Evolutionary conservation across 2,888 invertebrate species (phyloP).

Genomic region (Pandemis heparana): DNA sequence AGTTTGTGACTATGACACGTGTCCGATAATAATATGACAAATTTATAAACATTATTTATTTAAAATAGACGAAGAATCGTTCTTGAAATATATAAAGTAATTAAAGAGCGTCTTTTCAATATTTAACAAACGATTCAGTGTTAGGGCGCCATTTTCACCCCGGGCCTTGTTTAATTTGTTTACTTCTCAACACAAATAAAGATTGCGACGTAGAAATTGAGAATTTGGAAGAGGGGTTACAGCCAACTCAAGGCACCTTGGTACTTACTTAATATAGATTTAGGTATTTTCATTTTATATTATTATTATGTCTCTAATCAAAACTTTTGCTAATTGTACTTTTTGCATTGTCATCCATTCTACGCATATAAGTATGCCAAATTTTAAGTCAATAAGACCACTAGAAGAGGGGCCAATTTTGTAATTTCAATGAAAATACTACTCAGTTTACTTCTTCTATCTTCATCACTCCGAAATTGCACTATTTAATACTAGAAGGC

Average conservation of each 20-base stretch:
- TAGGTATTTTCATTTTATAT: neutral
- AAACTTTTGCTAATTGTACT: too few relatives aligned
- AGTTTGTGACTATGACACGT: too few relatives aligned
- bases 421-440: too few relatives aligned
- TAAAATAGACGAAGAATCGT: neutral
- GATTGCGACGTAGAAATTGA: slow-evolving; percentile 22
- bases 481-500: too few relatives aligned
- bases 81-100: slow-evolving; percentile 9
- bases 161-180: slow-evolving; percentile 58
- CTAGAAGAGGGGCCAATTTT: too few relatives aligned
- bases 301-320: too few relatives aligned
- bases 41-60: neutral
- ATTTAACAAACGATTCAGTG: slow-evolving; percentile 45
- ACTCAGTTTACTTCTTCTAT: too few relatives aligned
- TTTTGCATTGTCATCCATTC: too few relatives aligned
- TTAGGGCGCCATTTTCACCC: slow-evolving; percentile 45
- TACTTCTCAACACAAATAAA: slow-evolving; percentile 47
- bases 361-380: too few relatives aligned
- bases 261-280: neutral
- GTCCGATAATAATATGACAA: too few relatives aligned
- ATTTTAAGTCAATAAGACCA: too few relatives aligned
- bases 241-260: neutral
- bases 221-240: slow-evolving; percentile 3
- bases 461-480: too few relatives aligned
- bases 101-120: slow-evolving; percentile 52